Evolutionary conservation across 2,113 vertebrate species (phyloP), one percentile per base, ranked within the genome.

Genomic region (Coryphaenoides rupestris): DNA sequence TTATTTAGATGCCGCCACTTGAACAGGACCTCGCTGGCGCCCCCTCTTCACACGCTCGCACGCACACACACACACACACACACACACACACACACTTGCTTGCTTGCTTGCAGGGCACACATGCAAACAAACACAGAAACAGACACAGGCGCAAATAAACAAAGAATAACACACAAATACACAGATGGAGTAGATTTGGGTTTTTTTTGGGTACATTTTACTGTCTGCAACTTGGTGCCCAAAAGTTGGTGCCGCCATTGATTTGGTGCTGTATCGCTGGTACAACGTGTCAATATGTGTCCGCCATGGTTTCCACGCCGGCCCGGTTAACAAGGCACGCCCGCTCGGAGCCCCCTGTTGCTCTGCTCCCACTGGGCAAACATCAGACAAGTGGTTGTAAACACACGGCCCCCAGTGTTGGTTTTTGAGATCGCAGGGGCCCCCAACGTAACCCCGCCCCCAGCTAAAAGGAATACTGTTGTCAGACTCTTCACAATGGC

Each of bases 1-100:
- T 75, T 80, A 77, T 84, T 87, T 89, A 74, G 75, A 80, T 78
- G n/a, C 70, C 67, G 1, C 33, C 33, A 40, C 33, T 6, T 40
- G 33, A 40, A 40, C 33, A 40, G 9, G 13, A 40, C 33, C n/a
- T 40, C 13, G 33, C 33, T 12, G 13, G 33, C 33, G 9, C 33
- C 33, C 62, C 60, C 55, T 24, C 66, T 73, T 66, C 55, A 54
- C 33, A 40, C 23, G n/a, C 47, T n/a, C 60, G 26, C 23, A 21
- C 47, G 28, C 49, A 46, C 33, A 58, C 57, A 58, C 24, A 60
- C 19, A 21, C 2, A 47, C 40, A 21, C 69, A 61, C 61, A 66
- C 60, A 60, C 23, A 50, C 58, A 63, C 50, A 60, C 19, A 58
- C 28, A 60, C 33, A 60, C 58, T 17, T 24, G 28, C 22, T 26